Evolutionary conservation across 1,140 invertebrate species (phyloP), one percentile per base, ranked within the genome.

Genomic region (Nasonia giraulti): DNA sequence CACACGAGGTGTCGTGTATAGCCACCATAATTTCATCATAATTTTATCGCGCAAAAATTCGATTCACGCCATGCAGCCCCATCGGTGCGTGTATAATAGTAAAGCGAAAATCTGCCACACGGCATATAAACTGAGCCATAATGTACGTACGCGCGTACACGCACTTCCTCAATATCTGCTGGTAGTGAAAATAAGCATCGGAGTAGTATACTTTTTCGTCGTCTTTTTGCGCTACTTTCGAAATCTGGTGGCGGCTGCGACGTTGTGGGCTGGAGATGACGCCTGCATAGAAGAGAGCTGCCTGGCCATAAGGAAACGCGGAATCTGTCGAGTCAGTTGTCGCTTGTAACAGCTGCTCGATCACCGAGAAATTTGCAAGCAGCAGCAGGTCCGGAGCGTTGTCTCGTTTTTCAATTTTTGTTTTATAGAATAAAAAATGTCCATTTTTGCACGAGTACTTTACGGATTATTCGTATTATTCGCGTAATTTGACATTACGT

Each of bases 321-420:
- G 69, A 85, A 85, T 80, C 55, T 77, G 79, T 47, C 84, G 79
- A 85, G 78, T 85, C 84, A 85, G 84, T 75, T 27, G 37, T 62
- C 12, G 44, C 20, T 7, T 76, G 27, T 27, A 76, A 66, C 84
- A 76, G 75, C 84, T 81, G 84, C 78, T 66, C 33, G 20, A 17
- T 44, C 40, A 44, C 33, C 8, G 40, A 14, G 73, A 31, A 33
- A 37, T 33, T 37, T 31, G 20, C 69, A 37, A 73, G 27, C 27
- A 31, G 27, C 27, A 31, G 27, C 11, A 10, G 40, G 40, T 44
- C 6, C 40, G 0, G 40, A 68, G 3, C 68, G 2, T 37, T 37
- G 66, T 17, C 66, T 80, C 78, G 14, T 69, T 66, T 66, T 66
- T 20, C 33, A 66, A 66, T 66, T 8, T 44, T 44, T 66, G 1